Evolutionary conservation across 1,140 invertebrate species (phyloP).

Genomic region (Drosophila repletoides): DNA sequence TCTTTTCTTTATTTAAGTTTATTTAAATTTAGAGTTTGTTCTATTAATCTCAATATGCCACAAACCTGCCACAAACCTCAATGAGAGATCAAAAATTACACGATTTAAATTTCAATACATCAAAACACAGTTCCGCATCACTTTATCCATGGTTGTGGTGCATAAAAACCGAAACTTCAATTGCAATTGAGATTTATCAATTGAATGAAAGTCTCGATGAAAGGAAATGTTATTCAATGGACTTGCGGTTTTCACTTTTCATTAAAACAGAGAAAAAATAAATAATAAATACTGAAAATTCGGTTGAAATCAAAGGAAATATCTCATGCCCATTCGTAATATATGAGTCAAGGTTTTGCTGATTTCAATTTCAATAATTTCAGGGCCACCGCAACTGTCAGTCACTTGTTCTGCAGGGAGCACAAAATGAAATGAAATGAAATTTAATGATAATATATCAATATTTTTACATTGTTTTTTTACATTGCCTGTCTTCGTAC

Average conservation of each 20-base stretch:
- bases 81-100: background rate
- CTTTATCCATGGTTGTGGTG: background rate
- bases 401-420: slow-evolving; percentile 34
- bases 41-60: slow-evolving; percentile 3
- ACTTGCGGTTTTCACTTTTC: slow-evolving; percentile 51
- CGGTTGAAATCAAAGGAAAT: slow-evolving; percentile 46
- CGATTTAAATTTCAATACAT: slow-evolving; percentile 14
- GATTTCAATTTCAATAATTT: slow-evolving; percentile 50
- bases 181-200: slow-evolving; percentile 9
- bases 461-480: slow-evolving; percentile 53
- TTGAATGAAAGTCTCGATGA: slow-evolving; percentile 19
- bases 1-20: background rate
- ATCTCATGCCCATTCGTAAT: slow-evolving; percentile 1
- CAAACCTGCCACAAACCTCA: background rate
- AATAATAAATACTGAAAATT: slow-evolving; percentile 1
- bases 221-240: slow-evolving; percentile 43
- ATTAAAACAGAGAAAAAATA: slow-evolving; percentile 35
- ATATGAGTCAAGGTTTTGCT: slow-evolving; percentile 51
- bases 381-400: slow-evolving; percentile 32
- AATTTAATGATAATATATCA: slow-evolving; percentile 70
- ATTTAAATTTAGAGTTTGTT: background rate
- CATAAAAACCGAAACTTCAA: slow-evolving; percentile 1
- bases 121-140: background rate
- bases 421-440: slow-evolving; percentile 41
- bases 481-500: background rate